A percentile compares a stretch with the other conserved stretches of the same genome.
These are phyloP conservation scores for Oncorhynchus kisutch DNA, from an alignment of 2,113 vertebrate genomes.

Conservation along the genomic window DNA sequence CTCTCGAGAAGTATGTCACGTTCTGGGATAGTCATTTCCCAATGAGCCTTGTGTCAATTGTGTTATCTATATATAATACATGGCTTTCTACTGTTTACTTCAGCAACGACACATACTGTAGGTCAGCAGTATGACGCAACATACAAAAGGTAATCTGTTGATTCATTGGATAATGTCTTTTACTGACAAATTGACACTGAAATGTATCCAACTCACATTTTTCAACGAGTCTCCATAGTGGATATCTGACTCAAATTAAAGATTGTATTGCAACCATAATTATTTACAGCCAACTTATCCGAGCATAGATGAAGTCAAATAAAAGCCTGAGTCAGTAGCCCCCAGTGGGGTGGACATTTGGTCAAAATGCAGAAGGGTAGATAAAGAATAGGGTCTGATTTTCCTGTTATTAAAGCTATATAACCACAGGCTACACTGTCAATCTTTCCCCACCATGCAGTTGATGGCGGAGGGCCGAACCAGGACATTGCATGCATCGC, in stretches of 20 bases:
- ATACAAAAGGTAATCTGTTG: background rate
- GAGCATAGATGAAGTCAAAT: background rate
- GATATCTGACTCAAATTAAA: background rate
- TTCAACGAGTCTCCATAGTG: too few species aligned
- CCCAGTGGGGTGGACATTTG: background rate
- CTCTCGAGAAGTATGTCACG: too few species aligned
- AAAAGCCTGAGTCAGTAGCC: background rate
- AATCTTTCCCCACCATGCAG: slow-evolving; percentile 35
- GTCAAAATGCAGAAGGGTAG: background rate
- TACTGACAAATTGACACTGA: too few species aligned
- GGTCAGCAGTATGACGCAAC: too few species aligned
- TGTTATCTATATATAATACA: too few species aligned
- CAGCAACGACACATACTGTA: too few species aligned
- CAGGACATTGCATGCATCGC: slow-evolving; percentile 52
- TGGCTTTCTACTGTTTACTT: too few species aligned
- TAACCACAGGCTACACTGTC: slow-evolving; percentile 32
- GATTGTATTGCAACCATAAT: background rate
- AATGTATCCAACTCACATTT: too few species aligned
- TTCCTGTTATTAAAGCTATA: background rate
- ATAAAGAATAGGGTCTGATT: background rate
- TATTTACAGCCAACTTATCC: background rate
- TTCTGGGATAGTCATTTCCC: too few species aligned
- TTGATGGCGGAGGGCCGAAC: slow-evolving; percentile 22
- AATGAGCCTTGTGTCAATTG: too few species aligned
- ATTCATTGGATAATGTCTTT: too few species aligned